Conservation (phyloP, 2,113 vertebrate genomes). For the Macrotis lagotis region DNA sequence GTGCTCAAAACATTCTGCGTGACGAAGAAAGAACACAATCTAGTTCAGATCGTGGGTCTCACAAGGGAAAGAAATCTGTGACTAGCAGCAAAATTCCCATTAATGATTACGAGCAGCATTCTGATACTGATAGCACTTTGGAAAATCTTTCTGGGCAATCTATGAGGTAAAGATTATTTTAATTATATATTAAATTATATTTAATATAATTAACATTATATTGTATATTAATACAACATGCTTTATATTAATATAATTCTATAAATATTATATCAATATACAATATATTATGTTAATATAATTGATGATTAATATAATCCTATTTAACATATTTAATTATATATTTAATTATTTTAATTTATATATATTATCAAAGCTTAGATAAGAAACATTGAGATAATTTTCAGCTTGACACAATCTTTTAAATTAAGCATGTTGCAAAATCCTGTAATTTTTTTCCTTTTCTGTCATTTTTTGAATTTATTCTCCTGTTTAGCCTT, state of each 20-base stretch:
- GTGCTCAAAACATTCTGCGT: constrained; percentile 79
- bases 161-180: constrained; percentile 85
- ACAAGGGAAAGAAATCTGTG: constrained; percentile 83
- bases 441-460: neutral
- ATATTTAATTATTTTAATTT: constrained; percentile 50
- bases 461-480: neutral
- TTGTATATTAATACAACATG: too few species aligned
- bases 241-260: too few species aligned
- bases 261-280: too few species aligned
- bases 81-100: constrained; percentile 77
- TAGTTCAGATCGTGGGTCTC: constrained; percentile 82
- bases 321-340: too few species aligned
- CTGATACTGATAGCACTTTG: constrained; percentile 83
- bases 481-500: constrained; percentile 7
- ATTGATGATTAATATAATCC: too few species aligned
- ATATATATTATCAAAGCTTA: neutral
- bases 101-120: constrained; percentile 82
- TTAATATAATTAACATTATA: too few species aligned
- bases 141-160: constrained; percentile 86
- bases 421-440: neutral
- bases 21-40: constrained; percentile 86
- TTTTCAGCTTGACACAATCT: neutral
- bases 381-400: constrained; percentile 27
- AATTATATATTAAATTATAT: too few species aligned
- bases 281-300: too few species aligned